phyloP scores from a whole-genome alignment of 2,113 vertebrate species.

The Crotalus helleri region DNA sequence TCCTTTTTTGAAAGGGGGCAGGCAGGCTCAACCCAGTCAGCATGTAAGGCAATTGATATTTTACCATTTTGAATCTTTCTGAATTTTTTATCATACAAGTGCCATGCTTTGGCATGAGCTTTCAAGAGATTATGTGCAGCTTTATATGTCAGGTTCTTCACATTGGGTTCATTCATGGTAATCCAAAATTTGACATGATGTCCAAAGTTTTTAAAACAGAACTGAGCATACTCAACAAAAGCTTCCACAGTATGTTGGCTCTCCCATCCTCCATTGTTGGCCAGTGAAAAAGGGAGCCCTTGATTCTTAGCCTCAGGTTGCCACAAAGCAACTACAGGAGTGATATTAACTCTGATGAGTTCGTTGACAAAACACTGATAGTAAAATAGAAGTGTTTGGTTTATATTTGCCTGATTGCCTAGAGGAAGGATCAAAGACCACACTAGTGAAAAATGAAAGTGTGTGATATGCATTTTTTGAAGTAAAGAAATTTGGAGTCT shows the following conservation, averaged over 20 bases:
- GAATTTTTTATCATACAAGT: conserved; percentile 81
- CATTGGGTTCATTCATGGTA: conserved; percentile 86
- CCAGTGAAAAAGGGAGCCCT: conserved; percentile 79
- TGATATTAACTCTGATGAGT: conserved; percentile 83
- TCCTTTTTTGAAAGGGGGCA: conserved; percentile 85
- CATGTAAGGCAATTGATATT: conserved; percentile 87
- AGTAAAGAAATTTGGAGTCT: conserved; percentile 82
- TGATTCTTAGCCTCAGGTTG: conserved; percentile 76
- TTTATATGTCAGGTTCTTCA: conserved; percentile 78
- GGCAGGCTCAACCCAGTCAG: conserved; percentile 93
- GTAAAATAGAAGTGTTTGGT: conserved; percentile 81
- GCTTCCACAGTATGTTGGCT: conserved; percentile 76
- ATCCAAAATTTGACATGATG: conserved; percentile 88
- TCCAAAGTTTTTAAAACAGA: conserved; percentile 86
- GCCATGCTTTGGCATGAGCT: conserved; percentile 89
- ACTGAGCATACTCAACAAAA: conserved; percentile 84
- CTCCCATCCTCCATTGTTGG: conserved; percentile 81
- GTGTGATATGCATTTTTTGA: conserved; percentile 74
- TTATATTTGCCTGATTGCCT: conserved; percentile 77
- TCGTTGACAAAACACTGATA: conserved; percentile 87
- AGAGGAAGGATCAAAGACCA: conserved; percentile 87
- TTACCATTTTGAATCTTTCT: conserved; percentile 80
- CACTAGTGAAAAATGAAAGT: conserved; percentile 92
- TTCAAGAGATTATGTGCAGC: conserved; percentile 86
- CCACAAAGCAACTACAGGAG: conserved; percentile 90